Percentiles rank a stretch among this genome's conserved stretches.
phyloP scores from a whole-genome alignment of 2,888 invertebrate species.

The Cheilosia scutellata region DNA sequence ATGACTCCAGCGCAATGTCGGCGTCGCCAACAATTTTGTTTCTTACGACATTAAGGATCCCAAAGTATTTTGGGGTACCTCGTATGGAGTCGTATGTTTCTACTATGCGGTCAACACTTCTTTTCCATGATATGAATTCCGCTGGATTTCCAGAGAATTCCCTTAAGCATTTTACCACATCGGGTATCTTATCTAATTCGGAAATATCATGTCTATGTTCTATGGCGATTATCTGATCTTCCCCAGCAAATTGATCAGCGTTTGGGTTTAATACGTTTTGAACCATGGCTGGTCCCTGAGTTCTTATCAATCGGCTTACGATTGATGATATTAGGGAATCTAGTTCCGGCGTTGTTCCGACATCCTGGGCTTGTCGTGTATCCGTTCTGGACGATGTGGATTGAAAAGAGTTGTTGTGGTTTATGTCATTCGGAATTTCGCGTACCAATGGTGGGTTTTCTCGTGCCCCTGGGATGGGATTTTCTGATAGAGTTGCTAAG shows the following conservation, averaged over 20 bases:
- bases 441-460: too few relatives aligned
- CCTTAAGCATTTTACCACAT: conserved; percentile 44
- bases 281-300: conserved; percentile 11
- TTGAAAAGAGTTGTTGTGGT: conserved; percentile 2
- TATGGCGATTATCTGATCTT: neutral
- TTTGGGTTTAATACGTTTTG: neutral
- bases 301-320: conserved; percentile 1
- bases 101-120: conserved; percentile 45
- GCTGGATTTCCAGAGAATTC: conserved; percentile 41
- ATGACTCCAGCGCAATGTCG: conserved; percentile 37
- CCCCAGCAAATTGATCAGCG: neutral
- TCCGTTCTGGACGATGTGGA: neutral
- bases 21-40: conserved; percentile 51
- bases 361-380: neutral
- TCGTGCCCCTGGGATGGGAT: neutral
- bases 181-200: conserved; percentile 55
- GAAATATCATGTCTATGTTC: neutral
- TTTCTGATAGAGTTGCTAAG: neutral
- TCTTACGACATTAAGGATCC: conserved; percentile 42
- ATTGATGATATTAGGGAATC: conserved; percentile 15
- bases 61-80: conserved; percentile 46
- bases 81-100: conserved; percentile 38
- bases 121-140: conserved; percentile 54
- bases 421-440: neutral
- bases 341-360: conserved; percentile 17